Base-by-base conservation (phyloP, 2,888 invertebrate genomes). In the Pristionchus japonicus region DNA sequence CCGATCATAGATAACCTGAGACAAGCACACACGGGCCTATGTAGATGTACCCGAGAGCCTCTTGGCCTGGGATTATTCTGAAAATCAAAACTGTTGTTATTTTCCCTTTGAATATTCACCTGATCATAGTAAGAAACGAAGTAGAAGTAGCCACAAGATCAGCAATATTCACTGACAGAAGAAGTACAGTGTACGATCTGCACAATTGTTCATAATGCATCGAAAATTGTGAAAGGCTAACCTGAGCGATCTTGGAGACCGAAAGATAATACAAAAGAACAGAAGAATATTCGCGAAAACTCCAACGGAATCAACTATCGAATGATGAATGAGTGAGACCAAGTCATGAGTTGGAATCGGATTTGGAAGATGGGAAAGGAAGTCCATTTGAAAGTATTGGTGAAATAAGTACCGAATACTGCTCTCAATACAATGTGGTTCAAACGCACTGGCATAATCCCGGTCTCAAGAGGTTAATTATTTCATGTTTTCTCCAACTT, bases 331-430 rank as follows among this genome's bases (percentile, higher is more conserved):
- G 37, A 83, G 49, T 0, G 82, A 49, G 31, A 83, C 34, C 23
- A 49, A 34, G 52, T 83, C 82, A 34, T 83, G 82, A 17, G 34
- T 17, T 52, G 49, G 82, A 83, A 83, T 49, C 9, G 82, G 82
- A 23, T 31, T 17, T 6, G 82, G 82, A 52, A 83, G 77, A 27
- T 77, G 77, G 13, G 20, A 77, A 15, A 77, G 17, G 7, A 13
- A 37, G 40, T 70, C 37, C 70, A 70, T 70, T 70, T 2, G 31
- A 17, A 13, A 11, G 27, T 23, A 61, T n/a, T 13, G 7, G 20
- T 1, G 27, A 61, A 61, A n/a, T 17, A 11, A 52, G 20, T 52
- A 20, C 52, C 1, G 52, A 52, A 52, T 17, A 17, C 13, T 52
- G 23, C 23, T 52, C 15, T 52, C 23, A 52, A 17, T 52, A 0